Base-by-base conservation (phyloP, 2,888 invertebrate genomes). In the Oscheius onirici region DNA sequence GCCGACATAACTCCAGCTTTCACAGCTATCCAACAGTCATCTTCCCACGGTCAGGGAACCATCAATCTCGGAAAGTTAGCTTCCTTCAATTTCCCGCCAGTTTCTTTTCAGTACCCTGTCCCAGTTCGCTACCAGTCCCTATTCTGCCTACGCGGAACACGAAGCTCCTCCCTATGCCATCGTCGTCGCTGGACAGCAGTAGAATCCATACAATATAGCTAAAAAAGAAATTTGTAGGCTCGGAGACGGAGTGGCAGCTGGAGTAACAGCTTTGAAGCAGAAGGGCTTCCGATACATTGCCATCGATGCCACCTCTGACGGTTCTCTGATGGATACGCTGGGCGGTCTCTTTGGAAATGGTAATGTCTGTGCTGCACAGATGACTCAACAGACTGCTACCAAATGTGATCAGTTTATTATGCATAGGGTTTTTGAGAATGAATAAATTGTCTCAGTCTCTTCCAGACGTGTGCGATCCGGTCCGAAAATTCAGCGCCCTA, bases 111-210 rank as follows among this genome's bases (percentile, higher is more conserved):
- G 57, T 13, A 34, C 57, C 26, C 34, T 57, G 28, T 13, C 28
- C 0, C 57, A 57, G 26, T 57, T 57, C 40, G 26, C 57, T 11
- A 6, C 8, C 13, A 20, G 24, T 34, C 40, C 57, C 13, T 24
- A 57, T 17, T 57, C 57, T 13, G 26, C n/a, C 57, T 57, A 57
- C 26, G 57, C 57, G 3, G 57, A 57, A n/a, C 57, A 57, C 34
- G 57, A 57, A n/a, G 57, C 57, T 34, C 57, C 57, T 57, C 57
- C 57, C 6, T 57, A 22, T 34, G 57, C 57, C 34, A 57, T 57
- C 1, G 11, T 57, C 11, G 57, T 57, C 13, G 34, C 57, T n/a
- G 40, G 57, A 15, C 11, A 57, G 20, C 24, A 13, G 55, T 55
- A 55, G n/a, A n/a, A 17, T 3, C 10, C 20, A 22, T 24, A 20